Conservation (phyloP, 1,140 invertebrate species). For the Triops cancriformis region DNA sequence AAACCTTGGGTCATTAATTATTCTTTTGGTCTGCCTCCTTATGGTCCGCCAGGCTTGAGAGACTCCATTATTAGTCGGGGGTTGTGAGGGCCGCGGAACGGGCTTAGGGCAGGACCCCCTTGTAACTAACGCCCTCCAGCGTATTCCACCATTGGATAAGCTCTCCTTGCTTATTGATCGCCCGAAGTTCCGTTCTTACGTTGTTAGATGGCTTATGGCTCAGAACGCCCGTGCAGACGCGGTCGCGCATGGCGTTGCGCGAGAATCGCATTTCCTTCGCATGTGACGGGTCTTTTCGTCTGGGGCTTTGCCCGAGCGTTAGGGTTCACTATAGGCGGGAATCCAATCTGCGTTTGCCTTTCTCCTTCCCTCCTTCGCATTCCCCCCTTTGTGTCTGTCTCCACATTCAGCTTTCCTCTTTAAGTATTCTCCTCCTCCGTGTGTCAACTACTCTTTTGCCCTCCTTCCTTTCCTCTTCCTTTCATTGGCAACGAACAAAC, state of each 20-base stretch:
- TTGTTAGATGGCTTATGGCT: neutral
- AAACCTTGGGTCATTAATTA: neutral
- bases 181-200: neutral
- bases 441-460: neutral
- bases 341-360: conserved; percentile 10
- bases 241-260: conserved; percentile 19
- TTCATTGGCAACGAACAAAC: conserved; percentile 11
- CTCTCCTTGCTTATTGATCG: conserved; percentile 9
- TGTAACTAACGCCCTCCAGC: conserved; percentile 12
- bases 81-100: neutral
- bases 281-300: neutral
- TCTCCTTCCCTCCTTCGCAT: conserved; percentile 17
- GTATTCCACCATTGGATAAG: conserved; percentile 13
- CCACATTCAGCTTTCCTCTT: conserved; percentile 5
- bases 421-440: neutral
- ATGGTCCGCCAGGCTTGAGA: conserved; percentile 5
- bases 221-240: neutral
- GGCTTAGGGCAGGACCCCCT: conserved; percentile 9
- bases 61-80: conserved; percentile 10
- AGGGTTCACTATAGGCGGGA: neutral
- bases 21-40: conserved; percentile 11
- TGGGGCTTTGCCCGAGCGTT: neutral
- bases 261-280: conserved; percentile 3
- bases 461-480: conserved; percentile 20
- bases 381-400: neutral